Conservation (phyloP, 2,888 invertebrate genomes). For the Hirudinaria manillensis region DNA sequence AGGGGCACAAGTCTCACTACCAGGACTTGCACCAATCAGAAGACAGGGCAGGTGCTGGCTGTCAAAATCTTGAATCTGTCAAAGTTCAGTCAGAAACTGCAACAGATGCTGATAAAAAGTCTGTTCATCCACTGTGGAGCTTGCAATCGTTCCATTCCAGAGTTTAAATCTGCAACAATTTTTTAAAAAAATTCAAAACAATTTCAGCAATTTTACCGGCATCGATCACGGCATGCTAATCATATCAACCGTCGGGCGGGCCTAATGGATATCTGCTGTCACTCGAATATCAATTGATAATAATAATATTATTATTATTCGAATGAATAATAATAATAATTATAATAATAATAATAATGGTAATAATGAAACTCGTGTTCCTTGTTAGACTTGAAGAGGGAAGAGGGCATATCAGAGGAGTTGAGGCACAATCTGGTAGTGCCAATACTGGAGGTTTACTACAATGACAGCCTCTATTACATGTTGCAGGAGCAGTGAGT, state of each 20-base stretch:
- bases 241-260: too few species aligned
- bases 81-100: slow-evolving; percentile 91
- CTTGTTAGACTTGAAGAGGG: slow-evolving; percentile 27
- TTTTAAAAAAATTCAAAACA: too few species aligned
- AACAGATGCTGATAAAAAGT: slow-evolving; percentile 60
- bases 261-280: too few species aligned
- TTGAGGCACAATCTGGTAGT: slow-evolving; percentile 28
- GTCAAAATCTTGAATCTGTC: slow-evolving; percentile 97
- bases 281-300: too few species aligned
- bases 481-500: slow-evolving; percentile 28
- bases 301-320: slow-evolving; percentile 3
- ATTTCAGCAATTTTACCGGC: too few species aligned
- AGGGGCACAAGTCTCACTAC: slow-evolving; percentile 90
- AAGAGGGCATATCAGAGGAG: slow-evolving; percentile 17
- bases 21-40: slow-evolving; percentile 84
- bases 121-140: background rate
- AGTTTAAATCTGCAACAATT: too few species aligned
- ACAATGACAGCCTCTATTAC: slow-evolving; percentile 22
- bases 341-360: slow-evolving; percentile 15
- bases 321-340: slow-evolving; percentile 4
- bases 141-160: too few species aligned
- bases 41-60: slow-evolving; percentile 89
- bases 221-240: too few species aligned
- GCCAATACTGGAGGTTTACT: slow-evolving; percentile 20
- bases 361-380: background rate